Conservation (phyloP, 2,888 invertebrate species). For the Tenthredo mesomela region DNA sequence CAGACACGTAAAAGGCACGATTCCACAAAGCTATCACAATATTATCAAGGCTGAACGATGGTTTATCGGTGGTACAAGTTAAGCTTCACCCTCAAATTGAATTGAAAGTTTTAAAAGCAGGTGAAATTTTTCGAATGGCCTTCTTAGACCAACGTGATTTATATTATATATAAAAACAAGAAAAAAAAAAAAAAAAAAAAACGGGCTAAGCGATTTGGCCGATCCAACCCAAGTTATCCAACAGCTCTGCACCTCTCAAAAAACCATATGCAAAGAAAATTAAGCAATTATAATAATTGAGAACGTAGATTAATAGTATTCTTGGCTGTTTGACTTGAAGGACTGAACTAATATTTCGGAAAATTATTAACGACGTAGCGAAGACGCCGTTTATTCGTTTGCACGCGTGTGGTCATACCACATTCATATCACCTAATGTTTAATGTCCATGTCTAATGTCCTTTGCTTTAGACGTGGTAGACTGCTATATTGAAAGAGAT, state of each 20-base stretch:
- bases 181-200: no score
- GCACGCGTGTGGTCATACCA: neutral
- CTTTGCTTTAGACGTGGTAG: neutral
- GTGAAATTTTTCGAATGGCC: neutral
- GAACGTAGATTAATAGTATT: neutral
- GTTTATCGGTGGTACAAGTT: neutral
- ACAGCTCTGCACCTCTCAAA: neutral
- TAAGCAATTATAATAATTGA: neutral
- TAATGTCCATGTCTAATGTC: neutral
- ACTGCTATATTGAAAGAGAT: neutral
- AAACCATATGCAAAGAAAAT: neutral
- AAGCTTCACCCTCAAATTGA: neutral
- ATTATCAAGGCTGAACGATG: conserved; percentile 17
- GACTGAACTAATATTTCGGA: neutral
- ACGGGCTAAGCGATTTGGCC: neutral
- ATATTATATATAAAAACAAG: no score
- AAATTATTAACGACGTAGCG: no score
- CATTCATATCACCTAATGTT: neutral
- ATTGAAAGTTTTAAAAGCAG: neutral
- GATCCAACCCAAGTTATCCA: neutral
- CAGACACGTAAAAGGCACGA: conserved; percentile 32
- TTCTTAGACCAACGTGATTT: neutral
- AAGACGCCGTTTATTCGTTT: neutral
- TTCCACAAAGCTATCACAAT: conserved; percentile 36
- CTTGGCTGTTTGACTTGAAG: neutral